Evolutionary conservation across 2,888 invertebrate genomes (phyloP).

Genomic region (Mimumesa dahlbomi): DNA sequence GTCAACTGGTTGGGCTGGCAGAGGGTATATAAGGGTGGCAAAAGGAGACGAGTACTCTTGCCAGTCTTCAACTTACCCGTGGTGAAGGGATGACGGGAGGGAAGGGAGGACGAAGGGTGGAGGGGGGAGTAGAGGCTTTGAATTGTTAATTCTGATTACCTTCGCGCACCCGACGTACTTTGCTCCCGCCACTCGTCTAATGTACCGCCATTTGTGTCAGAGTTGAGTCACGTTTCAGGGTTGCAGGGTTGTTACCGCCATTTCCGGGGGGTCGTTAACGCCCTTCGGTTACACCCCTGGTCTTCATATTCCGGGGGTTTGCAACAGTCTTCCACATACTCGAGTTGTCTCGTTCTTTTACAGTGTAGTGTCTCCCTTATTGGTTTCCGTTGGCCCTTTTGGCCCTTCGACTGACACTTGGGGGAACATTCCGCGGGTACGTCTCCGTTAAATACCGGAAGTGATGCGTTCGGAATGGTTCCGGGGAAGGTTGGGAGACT

Average conservation of each 20-base stretch:
- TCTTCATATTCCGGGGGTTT: conserved; percentile 37
- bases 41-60: conserved; percentile 25
- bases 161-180: conserved; percentile 49
- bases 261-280: conserved; percentile 62
- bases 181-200: conserved; percentile 58
- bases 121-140: no score
- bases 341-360: background rate
- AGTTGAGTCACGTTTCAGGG: conserved; percentile 65
- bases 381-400: no score
- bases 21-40: conserved; percentile 1
- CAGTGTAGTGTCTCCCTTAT: no score
- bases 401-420: no score
- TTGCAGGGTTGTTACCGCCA: conserved; percentile 64
- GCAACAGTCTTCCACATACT: background rate
- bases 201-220: conserved; percentile 69
- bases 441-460: conserved; percentile 5
- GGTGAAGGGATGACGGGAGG: conserved; percentile 17
- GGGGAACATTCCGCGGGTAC: background rate
- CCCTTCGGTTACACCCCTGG: conserved; percentile 38
- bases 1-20: conserved; percentile 32
- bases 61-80: conserved; percentile 28
- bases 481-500: no score
- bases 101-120: no score
- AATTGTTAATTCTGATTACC: conserved; percentile 74
- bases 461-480: background rate